Evolutionary conservation across 2,888 invertebrate genomes (phyloP).

Genomic region (Amiota mariae): DNA sequence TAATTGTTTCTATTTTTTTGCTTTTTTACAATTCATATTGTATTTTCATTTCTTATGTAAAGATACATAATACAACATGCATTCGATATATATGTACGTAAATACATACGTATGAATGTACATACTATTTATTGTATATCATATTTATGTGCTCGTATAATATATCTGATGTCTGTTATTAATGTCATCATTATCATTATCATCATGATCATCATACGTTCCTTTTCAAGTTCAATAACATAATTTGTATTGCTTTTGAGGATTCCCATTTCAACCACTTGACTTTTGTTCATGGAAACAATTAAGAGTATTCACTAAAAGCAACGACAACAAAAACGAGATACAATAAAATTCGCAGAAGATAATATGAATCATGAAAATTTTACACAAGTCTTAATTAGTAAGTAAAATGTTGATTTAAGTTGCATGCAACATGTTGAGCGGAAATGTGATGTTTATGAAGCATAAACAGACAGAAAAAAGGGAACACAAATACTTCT

Average conservation of each 20-base stretch:
- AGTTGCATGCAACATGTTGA: no score
- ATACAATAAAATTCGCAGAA: conserved; percentile 14
- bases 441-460: no score
- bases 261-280: conserved; percentile 14
- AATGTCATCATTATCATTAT: conserved; percentile 8
- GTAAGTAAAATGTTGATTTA: neutral
- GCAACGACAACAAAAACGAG: neutral
- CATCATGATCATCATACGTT: neutral
- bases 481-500: no score
- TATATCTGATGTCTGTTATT: neutral
- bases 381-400: conserved; percentile 11
- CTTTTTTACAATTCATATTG: no score
- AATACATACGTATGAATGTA: no score
- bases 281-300: conserved; percentile 29
- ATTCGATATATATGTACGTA: neutral
- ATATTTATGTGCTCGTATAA: neutral
- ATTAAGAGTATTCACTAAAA: conserved; percentile 6
- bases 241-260: conserved; percentile 33
- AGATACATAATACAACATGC: conserved; percentile 3
- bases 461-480: no score
- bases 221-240: conserved; percentile 64
- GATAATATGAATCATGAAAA: conserved; percentile 12
- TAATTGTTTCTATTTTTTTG: neutral
- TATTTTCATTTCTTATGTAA: neutral
- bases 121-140: no score